Conservation (phyloP, 2,113 vertebrate genomes). For the Syrmaticus mikado region DNA sequence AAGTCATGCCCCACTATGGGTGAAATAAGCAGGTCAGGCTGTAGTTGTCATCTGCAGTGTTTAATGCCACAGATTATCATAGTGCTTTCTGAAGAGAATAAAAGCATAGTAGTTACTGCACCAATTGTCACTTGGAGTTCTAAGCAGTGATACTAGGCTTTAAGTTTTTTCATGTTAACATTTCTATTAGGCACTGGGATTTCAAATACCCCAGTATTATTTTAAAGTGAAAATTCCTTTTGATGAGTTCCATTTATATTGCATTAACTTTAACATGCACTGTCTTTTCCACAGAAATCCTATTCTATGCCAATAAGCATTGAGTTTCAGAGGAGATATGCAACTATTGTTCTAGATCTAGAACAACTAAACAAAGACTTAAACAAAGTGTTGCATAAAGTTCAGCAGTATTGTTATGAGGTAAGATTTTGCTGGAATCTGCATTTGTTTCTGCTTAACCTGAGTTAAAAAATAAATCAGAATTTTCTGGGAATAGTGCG, state of each 20-base stretch:
- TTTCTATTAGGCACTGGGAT: background rate
- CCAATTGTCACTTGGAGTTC: background rate
- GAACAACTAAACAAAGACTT: conserved; percentile 98
- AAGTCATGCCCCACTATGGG: background rate
- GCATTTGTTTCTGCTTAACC: background rate
- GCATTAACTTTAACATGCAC: background rate
- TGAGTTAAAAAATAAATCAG: background rate
- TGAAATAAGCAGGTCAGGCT: background rate
- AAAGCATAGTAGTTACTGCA: background rate
- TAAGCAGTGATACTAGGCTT: background rate
- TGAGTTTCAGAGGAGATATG: conserved; percentile 96
- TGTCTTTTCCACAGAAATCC: conserved; percentile 87
- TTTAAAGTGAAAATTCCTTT: background rate
- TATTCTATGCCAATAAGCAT: conserved; percentile 92
- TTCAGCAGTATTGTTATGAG: conserved; percentile 96
- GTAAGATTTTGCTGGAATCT: conserved; percentile 71
- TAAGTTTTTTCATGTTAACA: background rate
- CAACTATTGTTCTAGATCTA: conserved; percentile 93
- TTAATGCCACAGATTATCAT: background rate
- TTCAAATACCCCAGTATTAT: background rate
- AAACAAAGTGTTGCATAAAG: conserved; percentile 96
- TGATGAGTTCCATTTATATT: background rate
- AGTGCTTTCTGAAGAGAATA: background rate
- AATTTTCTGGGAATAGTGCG: background rate
- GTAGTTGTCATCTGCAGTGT: background rate